These are phyloP conservation scores for Drosophila bifasciata DNA, from an alignment of 1,140 invertebrate species.

Conservation along the genomic window DNA sequence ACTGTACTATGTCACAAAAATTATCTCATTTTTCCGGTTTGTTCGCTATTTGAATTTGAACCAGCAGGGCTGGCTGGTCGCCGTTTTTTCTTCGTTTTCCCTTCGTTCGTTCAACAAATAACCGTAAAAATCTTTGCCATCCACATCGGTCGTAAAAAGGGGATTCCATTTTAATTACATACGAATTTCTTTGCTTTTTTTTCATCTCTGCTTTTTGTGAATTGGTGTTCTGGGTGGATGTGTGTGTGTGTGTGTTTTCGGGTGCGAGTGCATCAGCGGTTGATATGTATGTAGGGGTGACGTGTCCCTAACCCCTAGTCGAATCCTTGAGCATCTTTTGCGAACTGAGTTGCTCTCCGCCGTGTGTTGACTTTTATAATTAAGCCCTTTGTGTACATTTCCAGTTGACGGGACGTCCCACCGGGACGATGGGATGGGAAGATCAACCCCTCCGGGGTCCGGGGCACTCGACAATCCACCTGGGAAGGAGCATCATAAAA, in stretches of 20 bases:
- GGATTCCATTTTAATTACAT: constrained; percentile 80
- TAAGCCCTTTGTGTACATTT: constrained; percentile 79
- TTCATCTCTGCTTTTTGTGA: constrained; percentile 25
- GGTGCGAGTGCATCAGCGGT: constrained; percentile 46
- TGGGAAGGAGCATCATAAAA: constrained; percentile 62
- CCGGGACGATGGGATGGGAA: background rate
- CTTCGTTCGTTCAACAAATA: constrained; percentile 52
- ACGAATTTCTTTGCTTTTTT: constrained; percentile 63
- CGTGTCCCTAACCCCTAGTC: constrained; percentile 41
- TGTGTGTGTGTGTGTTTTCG: constrained; percentile 26
- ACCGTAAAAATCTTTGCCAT: constrained; percentile 73
- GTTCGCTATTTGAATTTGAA: constrained; percentile 64
- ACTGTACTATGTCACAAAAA: constrained; percentile 53
- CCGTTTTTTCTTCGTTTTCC: constrained; percentile 12
- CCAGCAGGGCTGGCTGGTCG: constrained; percentile 45
- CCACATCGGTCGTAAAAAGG: constrained; percentile 70
- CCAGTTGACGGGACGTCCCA: constrained; percentile 64
- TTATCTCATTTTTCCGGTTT: constrained; percentile 62
- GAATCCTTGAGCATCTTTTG: constrained; percentile 13
- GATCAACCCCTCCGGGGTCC: constrained; percentile 17
- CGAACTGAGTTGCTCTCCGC: constrained; percentile 11
- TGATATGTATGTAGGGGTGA: constrained; percentile 40
- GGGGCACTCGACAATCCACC: constrained; percentile 22
- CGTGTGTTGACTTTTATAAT: constrained; percentile 78
- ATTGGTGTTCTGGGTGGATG: constrained; percentile 7